Percentiles rank a stretch among this genome's conserved stretches.
phyloP scores from a whole-genome alignment of 2,113 vertebrate genomes.

The Mesembrinibis cayennensis region DNA sequence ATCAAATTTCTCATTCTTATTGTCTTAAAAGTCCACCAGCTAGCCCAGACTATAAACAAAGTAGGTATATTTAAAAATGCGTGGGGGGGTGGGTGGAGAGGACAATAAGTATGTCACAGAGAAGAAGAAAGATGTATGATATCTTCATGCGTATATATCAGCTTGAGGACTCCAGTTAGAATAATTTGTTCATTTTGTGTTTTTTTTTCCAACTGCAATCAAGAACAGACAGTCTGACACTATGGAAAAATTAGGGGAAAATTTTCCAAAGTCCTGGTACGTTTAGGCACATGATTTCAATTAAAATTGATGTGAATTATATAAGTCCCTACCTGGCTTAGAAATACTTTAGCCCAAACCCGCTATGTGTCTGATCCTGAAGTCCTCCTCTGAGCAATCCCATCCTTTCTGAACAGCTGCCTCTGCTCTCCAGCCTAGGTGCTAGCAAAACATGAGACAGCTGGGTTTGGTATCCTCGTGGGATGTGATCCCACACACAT shows the following conservation, averaged over 20 bases:
- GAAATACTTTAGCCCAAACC: not conserved
- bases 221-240: not conserved
- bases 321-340: not conserved
- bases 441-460: not conserved
- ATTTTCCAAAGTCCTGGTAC: not conserved
- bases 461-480: not conserved
- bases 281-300: not conserved
- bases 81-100: rapidly evolving
- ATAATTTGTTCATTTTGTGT: not conserved
- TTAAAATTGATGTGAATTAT: not conserved
- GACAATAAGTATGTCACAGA: not conserved
- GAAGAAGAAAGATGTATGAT: not conserved
- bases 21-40: not conserved
- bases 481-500: not conserved
- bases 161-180: not conserved
- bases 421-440: not conserved
- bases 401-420: not conserved
- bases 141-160: not conserved
- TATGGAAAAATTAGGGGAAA: not conserved
- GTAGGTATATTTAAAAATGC: not conserved
- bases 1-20: not conserved
- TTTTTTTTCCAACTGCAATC: not conserved
- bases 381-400: not conserved
- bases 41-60: not conserved
- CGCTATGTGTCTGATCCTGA: not conserved